phyloP scores from a whole-genome alignment of 2,888 invertebrate species.

The Eupeodes luniger region DNA sequence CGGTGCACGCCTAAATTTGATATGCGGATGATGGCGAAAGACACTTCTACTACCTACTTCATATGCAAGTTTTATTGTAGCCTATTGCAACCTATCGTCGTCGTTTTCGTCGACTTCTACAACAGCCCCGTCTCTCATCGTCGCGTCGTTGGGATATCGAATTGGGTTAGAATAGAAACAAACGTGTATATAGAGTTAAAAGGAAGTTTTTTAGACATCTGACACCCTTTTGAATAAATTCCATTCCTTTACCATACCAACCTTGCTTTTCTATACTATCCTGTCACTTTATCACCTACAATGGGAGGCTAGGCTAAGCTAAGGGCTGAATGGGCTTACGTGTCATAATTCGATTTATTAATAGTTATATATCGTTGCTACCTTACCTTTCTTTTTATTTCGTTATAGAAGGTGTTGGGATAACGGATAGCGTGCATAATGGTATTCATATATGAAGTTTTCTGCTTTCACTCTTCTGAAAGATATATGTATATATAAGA shows the following conservation, averaged over 20 bases:
- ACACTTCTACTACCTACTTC: slow-evolving; percentile 30
- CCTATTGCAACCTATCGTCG: slow-evolving; percentile 16
- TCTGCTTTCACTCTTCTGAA: background rate
- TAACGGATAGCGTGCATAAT: slow-evolving; percentile 53
- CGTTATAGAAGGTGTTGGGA: slow-evolving; percentile 5
- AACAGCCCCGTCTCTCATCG: background rate
- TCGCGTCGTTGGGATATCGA: slow-evolving; percentile 14
- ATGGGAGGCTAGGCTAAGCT: background rate
- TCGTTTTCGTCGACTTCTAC: background rate
- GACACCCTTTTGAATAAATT: slow-evolving; percentile 41
- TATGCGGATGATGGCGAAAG: slow-evolving; percentile 58
- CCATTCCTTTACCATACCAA: background rate
- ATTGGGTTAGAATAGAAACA: slow-evolving; percentile 47
- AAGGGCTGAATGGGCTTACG: slow-evolving; percentile 56
- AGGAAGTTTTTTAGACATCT: slow-evolving; percentile 68
- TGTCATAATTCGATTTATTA: slow-evolving; percentile 75
- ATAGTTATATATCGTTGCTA: slow-evolving; percentile 64
- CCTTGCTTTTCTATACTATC: too few relatives aligned
- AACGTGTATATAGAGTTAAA: slow-evolving; percentile 26
- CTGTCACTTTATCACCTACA: background rate
- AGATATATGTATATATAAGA: background rate
- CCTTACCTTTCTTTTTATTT: slow-evolving; percentile 18
- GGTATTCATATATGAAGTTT: slow-evolving; percentile 39
- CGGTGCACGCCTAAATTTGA: slow-evolving; percentile 68
- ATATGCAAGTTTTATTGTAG: slow-evolving; percentile 31